phyloP scores from a whole-genome alignment of 2,888 invertebrate genomes.

The Agrochola lychnidis region DNA sequence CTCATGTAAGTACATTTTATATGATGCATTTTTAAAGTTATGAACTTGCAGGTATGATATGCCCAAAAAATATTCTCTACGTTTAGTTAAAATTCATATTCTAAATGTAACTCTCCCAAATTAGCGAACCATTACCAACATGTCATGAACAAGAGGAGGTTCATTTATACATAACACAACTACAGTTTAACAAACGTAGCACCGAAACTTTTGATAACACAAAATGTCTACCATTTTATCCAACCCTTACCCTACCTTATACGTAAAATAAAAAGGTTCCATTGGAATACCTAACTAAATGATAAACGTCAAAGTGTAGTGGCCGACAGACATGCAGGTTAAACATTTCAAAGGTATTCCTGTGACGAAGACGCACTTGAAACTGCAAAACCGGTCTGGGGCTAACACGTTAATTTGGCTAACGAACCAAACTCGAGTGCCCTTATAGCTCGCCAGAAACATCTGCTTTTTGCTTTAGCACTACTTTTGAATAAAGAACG shows the following conservation, averaged over 20 bases:
- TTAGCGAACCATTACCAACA: slow-evolving; percentile 8
- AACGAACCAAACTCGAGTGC: slow-evolving; percentile 85
- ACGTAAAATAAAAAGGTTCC: slow-evolving; percentile 24
- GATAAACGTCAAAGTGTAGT: slow-evolving; percentile 52
- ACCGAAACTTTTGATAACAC: slow-evolving; percentile 7
- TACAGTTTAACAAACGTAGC: not conserved
- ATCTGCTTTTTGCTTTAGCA: slow-evolving; percentile 79
- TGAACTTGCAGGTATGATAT: not conserved
- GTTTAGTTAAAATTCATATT: not conserved
- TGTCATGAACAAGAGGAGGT: slow-evolving; percentile 6
- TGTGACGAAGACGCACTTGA: slow-evolving; percentile 71
- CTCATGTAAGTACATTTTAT: slow-evolving; percentile 93
- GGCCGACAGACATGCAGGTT: slow-evolving; percentile 51
- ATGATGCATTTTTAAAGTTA: not conserved
- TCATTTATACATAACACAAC: slow-evolving; percentile 3
- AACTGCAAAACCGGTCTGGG: slow-evolving; percentile 70
- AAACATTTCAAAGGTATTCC: slow-evolving; percentile 70
- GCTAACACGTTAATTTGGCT: slow-evolving; percentile 86
- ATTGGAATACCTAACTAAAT: slow-evolving; percentile 42
- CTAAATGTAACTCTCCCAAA: not conserved
- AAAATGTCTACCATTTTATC: not conserved
- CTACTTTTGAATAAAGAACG: slow-evolving; percentile 71
- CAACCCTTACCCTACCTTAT: not conserved
- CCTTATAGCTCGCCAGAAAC: slow-evolving; percentile 71
- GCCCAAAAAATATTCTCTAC: not conserved